A percentile compares a stretch with the other conserved stretches of the same genome.
phyloP scores from a whole-genome alignment of 2,797 vertebrate genomes.

The Hypotaenidia okinawae region DNA sequence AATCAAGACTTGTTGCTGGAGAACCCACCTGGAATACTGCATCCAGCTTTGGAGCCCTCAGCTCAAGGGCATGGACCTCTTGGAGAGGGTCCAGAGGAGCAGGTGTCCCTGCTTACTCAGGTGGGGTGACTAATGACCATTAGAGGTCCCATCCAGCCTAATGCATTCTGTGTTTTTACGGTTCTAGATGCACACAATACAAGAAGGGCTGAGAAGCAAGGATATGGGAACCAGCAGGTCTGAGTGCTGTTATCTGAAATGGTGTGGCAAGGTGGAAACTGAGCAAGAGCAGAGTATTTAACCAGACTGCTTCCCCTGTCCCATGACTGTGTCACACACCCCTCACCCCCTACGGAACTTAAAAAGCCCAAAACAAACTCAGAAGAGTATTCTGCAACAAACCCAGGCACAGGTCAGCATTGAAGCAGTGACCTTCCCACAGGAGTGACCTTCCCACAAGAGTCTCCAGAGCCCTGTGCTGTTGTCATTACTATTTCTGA shows the following conservation, averaged over 20 bases:
- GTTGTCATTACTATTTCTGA: background rate
- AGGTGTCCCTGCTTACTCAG: too few species aligned
- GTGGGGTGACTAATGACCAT: too few species aligned
- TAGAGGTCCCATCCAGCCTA: too few species aligned
- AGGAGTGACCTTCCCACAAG: background rate
- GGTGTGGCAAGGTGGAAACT: background rate
- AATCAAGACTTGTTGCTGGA: background rate
- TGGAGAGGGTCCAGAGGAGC: too few species aligned
- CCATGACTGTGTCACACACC: fast-evolving
- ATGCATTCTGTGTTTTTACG: too few species aligned
- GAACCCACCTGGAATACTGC: background rate
- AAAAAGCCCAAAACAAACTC: background rate
- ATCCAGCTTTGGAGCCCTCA: too few species aligned
- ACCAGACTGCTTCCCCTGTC: background rate
- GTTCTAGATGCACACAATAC: background rate
- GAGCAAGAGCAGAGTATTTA: background rate
- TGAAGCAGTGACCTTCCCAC: background rate
- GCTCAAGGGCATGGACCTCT: too few species aligned
- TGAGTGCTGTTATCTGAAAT: background rate
- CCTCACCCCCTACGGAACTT: fast-evolving
- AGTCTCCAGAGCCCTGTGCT: background rate
- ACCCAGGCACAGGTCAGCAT: background rate
- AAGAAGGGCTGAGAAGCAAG: background rate
- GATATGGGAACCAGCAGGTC: background rate
- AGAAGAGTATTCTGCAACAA: background rate